phyloP scores from a whole-genome alignment of 1,140 invertebrate species.

The Drosophila bifasciata region DNA sequence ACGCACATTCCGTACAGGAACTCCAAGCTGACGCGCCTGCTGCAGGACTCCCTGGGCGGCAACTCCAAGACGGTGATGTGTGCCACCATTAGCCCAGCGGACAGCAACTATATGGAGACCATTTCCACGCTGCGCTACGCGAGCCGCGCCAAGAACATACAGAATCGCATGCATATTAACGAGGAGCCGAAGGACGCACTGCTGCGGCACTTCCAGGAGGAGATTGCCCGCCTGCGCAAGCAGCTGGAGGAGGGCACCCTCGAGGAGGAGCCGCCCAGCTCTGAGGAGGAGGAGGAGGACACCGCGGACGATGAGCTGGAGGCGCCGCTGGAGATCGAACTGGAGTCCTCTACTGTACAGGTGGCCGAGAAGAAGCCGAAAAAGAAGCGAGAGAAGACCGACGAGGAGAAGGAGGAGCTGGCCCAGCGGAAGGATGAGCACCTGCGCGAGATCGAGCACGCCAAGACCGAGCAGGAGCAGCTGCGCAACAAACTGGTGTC shows the following conservation, averaged over 20 bases:
- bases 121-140: constrained; percentile 98
- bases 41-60: constrained; percentile 97
- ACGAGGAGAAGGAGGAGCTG: constrained; percentile 87
- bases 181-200: constrained; percentile 99
- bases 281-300: constrained; percentile 71
- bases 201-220: constrained; percentile 97
- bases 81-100: constrained; percentile 97
- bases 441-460: constrained; percentile 86
- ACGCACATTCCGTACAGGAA: constrained; percentile 97
- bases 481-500: constrained; percentile 94
- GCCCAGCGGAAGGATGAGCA: constrained; percentile 86
- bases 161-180: constrained; percentile 97
- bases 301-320: constrained; percentile 71
- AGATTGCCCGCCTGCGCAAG: constrained; percentile 96
- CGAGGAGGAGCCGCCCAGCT: constrained; percentile 71
- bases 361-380: constrained; percentile 84
- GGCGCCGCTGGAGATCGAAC: constrained; percentile 82
- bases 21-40: constrained; percentile 95
- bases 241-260: constrained; percentile 89
- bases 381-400: constrained; percentile 85
- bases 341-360: constrained; percentile 79
- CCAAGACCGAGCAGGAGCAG: constrained; percentile 88
- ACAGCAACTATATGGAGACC: constrained; percentile 98
- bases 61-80: constrained; percentile 98
- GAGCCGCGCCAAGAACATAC: constrained; percentile 98